A percentile compares a stretch with the other conserved stretches of the same genome.
Evolutionary conservation across 2,888 invertebrate genomes (phyloP).

Genomic region (Pteria penguin): DNA sequence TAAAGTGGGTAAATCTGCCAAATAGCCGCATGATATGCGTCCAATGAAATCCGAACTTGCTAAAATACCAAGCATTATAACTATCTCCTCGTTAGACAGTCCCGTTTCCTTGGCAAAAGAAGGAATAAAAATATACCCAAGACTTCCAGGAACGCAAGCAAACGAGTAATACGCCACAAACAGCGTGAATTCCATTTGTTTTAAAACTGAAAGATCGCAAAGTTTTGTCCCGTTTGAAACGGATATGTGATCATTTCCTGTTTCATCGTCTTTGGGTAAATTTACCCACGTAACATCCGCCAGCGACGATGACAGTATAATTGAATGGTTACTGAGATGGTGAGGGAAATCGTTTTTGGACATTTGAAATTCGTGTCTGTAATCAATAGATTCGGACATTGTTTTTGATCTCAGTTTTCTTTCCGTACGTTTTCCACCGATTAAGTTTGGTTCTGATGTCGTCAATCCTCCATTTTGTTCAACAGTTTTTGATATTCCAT

Average conservation of each 20-base stretch:
- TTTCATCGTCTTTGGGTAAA: not conserved
- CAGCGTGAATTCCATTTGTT: not conserved
- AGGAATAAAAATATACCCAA: constrained; percentile 23
- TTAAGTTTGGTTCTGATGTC: not conserved
- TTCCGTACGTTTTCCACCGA: not conserved
- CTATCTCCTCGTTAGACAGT: constrained; percentile 19
- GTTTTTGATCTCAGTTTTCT: not conserved
- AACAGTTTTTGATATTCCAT: not conserved
- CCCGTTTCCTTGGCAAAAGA: constrained; percentile 19
- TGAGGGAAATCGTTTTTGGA: too few relatives aligned
- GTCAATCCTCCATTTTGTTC: not conserved
- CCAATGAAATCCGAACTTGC: constrained; percentile 31
- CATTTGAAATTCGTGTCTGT: not conserved
- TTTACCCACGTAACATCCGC: not conserved
- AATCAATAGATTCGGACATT: not conserved
- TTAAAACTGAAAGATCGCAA: not conserved
- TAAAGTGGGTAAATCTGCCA: constrained; percentile 24
- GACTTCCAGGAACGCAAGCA: not conserved
- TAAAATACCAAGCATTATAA: constrained; percentile 16
- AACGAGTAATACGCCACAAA: not conserved
- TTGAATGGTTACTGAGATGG: not conserved
- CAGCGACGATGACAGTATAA: not conserved
- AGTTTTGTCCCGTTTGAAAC: not conserved
- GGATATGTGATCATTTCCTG: too few relatives aligned
- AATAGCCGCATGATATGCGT: constrained; percentile 15